Base-by-base conservation (phyloP, 2,888 invertebrate species). In the Dioctria linearis region DNA sequence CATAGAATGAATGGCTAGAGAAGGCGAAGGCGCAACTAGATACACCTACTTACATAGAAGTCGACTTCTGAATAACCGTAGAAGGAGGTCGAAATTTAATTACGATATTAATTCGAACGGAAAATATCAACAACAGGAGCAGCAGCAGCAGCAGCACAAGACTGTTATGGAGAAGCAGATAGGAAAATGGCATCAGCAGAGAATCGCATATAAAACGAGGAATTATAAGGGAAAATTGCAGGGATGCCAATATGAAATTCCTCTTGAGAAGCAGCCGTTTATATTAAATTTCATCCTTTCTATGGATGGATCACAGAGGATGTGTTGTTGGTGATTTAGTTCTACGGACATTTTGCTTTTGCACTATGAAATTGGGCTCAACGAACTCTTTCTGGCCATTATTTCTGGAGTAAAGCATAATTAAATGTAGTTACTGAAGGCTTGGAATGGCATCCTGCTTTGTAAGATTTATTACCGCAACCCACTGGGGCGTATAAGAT, bases 181-280 rank as follows among this genome's bases (percentile, higher is more conserved):
- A 59, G 59, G 73, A 54, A 39, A 59, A 40, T 59, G 59, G 49
- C 43, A 59, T 40, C 42, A 25, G 59, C 46, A 40, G 43, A 59
- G 73, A 59, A 59, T 40, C 59, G 59, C 73, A 75, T 75, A 75
- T 75, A 75, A 59, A 75, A 59, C 73, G 43, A 59, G 73, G 13
- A 75, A 75, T 75, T 75, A 75, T 59, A 59, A 75, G 6, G 6
- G 73, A 25, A 59, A 43, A 59, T 59, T 75, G 59, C 73, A 75
- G 42, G 39, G 59, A 75, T 59, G 59, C 73, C 59, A 25, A 75
- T 75, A 75, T 75, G 73, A 75, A 75, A 25, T 59, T 75, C 42
- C 73, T 59, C 59, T 42, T 57, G 39, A 75, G 25, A 75, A 59
- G 73, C 57, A 11, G 57, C 25, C 40, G 39, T 63, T 25, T 75